phyloP scores from a whole-genome alignment of 2,113 vertebrate species.

The Caracal caracal region DNA sequence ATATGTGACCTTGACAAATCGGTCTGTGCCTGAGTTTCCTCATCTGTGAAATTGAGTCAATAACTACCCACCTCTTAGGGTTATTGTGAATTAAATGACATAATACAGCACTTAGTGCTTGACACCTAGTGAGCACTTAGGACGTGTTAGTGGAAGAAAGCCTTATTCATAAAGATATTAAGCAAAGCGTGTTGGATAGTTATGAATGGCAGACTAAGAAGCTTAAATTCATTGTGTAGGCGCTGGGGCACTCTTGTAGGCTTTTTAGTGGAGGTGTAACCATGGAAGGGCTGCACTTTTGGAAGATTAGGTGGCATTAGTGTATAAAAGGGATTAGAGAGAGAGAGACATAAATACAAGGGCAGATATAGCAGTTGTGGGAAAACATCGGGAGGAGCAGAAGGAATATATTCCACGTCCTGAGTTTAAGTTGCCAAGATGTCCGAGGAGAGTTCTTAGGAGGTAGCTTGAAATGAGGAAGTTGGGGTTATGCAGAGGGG shows the following conservation, averaged over 20 bases:
- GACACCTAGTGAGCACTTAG: neutral
- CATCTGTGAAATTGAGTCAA: neutral
- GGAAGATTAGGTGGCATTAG: neutral
- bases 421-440: neutral
- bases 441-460: neutral
- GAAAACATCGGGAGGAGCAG: neutral
- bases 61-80: neutral
- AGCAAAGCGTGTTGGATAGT: neutral
- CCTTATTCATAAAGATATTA: neutral
- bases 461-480: neutral
- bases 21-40: conserved; percentile 6
- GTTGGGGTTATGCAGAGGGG: neutral
- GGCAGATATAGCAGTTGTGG: neutral
- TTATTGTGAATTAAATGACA: neutral
- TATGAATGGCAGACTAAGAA: neutral
- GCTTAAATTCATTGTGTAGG: neutral
- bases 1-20: neutral
- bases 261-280: neutral
- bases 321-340: neutral
- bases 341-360: neutral
- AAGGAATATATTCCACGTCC: neutral
- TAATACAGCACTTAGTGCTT: neutral
- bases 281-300: neutral
- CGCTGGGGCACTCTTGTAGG: neutral
- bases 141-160: neutral